These are phyloP conservation scores for Ceyx erithaca DNA, from an alignment of 2,797 vertebrate species.

Conservation along the genomic window DNA sequence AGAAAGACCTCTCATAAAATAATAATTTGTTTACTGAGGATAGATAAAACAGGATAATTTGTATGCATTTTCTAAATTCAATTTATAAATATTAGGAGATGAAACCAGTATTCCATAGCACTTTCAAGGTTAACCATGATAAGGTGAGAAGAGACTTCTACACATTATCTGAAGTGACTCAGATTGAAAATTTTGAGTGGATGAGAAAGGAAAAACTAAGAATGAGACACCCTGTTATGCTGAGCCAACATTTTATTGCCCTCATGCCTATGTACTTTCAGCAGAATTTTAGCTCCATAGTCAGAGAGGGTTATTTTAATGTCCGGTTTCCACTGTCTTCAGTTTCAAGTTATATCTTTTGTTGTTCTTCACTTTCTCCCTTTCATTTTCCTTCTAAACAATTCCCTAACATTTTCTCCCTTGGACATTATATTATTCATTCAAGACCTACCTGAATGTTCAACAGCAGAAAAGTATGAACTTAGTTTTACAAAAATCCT, in stretches of 20 bases:
- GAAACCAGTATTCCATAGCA: rapidly evolving
- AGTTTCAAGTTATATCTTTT: background rate
- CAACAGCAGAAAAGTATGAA: background rate
- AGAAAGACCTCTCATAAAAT: background rate
- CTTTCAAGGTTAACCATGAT: background rate
- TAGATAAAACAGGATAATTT: background rate
- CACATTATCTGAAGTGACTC: background rate
- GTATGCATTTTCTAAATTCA: background rate
- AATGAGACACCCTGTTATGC: background rate
- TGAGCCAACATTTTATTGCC: background rate
- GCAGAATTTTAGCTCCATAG: background rate
- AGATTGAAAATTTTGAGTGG: background rate
- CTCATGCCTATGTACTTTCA: background rate
- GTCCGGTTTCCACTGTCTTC: constrained; percentile 5
- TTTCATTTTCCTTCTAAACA: background rate
- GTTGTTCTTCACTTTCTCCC: background rate
- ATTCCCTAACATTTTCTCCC: background rate
- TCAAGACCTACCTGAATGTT: background rate
- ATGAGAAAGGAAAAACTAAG: background rate
- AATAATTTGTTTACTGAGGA: background rate
- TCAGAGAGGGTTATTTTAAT: constrained; percentile 4
- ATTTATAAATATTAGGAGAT: background rate
- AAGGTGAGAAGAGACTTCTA: background rate
- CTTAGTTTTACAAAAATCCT: background rate
- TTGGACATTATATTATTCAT: background rate